Evolutionary conservation across 2,797 vertebrate genomes (phyloP), one percentile per base, ranked within the genome.

Genomic region (Onychomys torridus): DNA sequence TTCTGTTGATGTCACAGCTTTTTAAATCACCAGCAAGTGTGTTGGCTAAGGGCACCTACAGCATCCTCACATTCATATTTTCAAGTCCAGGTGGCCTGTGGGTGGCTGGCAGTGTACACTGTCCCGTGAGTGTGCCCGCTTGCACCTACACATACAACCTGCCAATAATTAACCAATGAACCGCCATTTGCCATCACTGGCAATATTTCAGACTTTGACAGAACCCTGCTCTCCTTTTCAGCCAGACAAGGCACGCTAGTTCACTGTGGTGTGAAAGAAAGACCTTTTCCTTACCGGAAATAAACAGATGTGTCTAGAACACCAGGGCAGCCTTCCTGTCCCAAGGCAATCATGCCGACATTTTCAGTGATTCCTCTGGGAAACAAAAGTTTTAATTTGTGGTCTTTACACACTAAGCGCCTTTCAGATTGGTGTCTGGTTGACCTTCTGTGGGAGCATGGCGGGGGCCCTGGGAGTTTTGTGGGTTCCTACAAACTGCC

Each of bases 161-260:
- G 37, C 10, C 34, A 71, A 71, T 11, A 17, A 43, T 91, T 29
- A 65, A 84, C n/a, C 29, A 69, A 76, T 52, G 61, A 61, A 12
- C 40, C n/a, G 5, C 57, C 2, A 46, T n/a, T 82, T 61, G 57
- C 46, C 55, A 7, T 25, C 14, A 19, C 67, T 75, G 55, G 32
- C n/a, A 2, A 77, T 71, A 71, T 96, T 78, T 25, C 65, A 91
- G 83, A 96, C 81, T 84, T 67, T 90, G 34, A 34, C 14, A 90
- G 46, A 82, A 40, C 34, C 12, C 21, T 81, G 29, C 14, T 91
- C 4, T 96, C 59, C 40, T n/a, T 52, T 87, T 92, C 94, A 90
- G 13, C 32, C 81, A 61, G 57, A 76, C 4, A 25, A 92, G 23
- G 63, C 6, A 83, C 9, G 11, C 14, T 67, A 5, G 19, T 86